Percentiles rank a stretch among this genome's conserved stretches.
Evolutionary conservation across 2,113 vertebrate species (phyloP).

Genomic region (Eubucco bourcierii): DNA sequence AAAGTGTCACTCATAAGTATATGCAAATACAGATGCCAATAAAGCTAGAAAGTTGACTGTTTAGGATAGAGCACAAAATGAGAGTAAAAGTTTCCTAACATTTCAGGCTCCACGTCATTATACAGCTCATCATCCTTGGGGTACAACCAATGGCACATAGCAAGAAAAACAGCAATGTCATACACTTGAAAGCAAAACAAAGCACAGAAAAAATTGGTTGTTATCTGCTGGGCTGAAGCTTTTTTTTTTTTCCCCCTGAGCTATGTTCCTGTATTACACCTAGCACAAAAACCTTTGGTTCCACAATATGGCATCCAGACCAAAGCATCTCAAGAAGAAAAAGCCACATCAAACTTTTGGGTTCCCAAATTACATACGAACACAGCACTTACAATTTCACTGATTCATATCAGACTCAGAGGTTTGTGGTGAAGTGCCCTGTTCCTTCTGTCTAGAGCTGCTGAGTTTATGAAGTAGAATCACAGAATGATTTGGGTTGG

Average conservation of each 20-base stretch:
- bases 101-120: background rate
- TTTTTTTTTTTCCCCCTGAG: background rate
- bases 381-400: background rate
- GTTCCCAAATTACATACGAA: background rate
- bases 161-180: background rate
- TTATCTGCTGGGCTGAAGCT: background rate
- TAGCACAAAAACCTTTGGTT: background rate
- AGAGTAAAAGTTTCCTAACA: background rate
- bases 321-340: background rate
- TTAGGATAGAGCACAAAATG: background rate
- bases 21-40: conserved; percentile 20
- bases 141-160: background rate
- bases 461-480: background rate
- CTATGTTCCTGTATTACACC: background rate
- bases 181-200: background rate
- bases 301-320: background rate
- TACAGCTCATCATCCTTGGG: background rate
- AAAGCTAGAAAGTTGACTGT: background rate
- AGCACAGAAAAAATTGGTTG: background rate
- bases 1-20: conserved; percentile 23
- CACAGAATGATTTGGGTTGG: too few species aligned
- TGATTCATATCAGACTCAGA: background rate
- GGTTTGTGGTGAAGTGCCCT: background rate
- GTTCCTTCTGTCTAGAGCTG: background rate
- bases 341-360: background rate